Evolutionary conservation across 2,797 vertebrate species (phyloP), one percentile per base, ranked within the genome.

Genomic region (Diceros bicornis): DNA sequence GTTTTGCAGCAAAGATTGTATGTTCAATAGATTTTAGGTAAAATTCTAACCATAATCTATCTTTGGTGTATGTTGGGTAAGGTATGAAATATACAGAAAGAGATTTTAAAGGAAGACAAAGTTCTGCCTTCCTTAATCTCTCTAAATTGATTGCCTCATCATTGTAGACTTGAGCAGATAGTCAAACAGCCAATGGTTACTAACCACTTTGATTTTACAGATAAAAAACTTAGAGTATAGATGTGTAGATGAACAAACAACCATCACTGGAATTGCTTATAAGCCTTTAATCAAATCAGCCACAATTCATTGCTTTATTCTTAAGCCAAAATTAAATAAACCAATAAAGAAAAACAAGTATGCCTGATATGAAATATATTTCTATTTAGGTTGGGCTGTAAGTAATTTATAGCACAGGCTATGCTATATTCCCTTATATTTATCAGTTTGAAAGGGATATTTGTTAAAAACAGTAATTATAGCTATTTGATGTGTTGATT

Each of bases 321-420:
- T 93, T 74, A 87, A 77, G 25, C 18, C 10, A 79, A 75, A 86
- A 79, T 69, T 71, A 94, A 92, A 72, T 18, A 52, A 94, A 81
- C 4, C 6, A 86, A 75, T 81, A 59, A n/a, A 94, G 32, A 89
- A 93, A 89, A 90, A 52, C 32, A 89, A 72, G 4, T 79, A 6
- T 92, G 75, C 27, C 32, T 91, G 9, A 85, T 44, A n/a, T 34
- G 50, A 96, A 64, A 41, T 57, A 41, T 7, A 4, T 82, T 77
- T 90, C 71, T 92, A 77, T 18, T 71, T 75, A 75, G 32, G 6
- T 52, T 72, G 12, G 16, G 14, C 14, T 74, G 12, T 61, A 83
- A 68, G 25, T 52, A 75, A 1, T 69, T 91, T 71, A 61, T 81
- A 55, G 59, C 14, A 47, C 37, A 74, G 74, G n/a, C 4, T 29